phyloP scores from a whole-genome alignment of 2,888 invertebrate species.

The Tachina grossa region DNA sequence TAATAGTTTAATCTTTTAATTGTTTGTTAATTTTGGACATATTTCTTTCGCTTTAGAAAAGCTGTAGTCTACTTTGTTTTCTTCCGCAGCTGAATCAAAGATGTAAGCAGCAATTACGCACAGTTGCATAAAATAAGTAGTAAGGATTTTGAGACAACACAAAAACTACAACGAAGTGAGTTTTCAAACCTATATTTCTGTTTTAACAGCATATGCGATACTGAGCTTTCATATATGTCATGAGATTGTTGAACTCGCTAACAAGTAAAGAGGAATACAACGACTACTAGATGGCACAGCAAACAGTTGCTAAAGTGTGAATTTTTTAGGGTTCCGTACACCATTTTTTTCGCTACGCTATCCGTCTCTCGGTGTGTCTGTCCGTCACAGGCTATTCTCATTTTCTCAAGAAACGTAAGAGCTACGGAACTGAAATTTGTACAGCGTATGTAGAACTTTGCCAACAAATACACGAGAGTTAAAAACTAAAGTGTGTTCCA shows the following conservation, averaged over 20 bases:
- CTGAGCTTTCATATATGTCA: background rate
- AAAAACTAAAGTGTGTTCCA: no score
- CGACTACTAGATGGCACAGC: background rate
- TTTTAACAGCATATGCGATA: background rate
- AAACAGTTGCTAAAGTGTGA: background rate
- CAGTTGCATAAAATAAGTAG: slow-evolving; percentile 28
- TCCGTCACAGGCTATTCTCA: no score
- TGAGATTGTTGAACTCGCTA: background rate
- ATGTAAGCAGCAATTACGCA: slow-evolving; percentile 46
- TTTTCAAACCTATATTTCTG: background rate
- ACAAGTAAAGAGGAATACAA: background rate
- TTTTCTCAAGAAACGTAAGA: no score
- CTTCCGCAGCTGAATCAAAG: background rate
- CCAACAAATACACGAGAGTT: no score
- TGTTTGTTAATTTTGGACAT: slow-evolving; percentile 14
- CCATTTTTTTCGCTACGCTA: no score
- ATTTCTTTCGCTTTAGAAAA: background rate
- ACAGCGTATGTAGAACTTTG: no score
- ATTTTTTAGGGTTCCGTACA: no score
- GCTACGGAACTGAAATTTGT: no score
- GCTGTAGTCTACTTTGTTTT: slow-evolving; percentile 21
- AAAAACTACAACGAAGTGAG: background rate
- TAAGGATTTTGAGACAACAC: background rate
- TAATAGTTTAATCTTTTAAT: background rate
- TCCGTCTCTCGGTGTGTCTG: no score